Evolutionary conservation across 1,140 invertebrate species (phyloP).

Genomic region (Doryteuthis pealeii): DNA sequence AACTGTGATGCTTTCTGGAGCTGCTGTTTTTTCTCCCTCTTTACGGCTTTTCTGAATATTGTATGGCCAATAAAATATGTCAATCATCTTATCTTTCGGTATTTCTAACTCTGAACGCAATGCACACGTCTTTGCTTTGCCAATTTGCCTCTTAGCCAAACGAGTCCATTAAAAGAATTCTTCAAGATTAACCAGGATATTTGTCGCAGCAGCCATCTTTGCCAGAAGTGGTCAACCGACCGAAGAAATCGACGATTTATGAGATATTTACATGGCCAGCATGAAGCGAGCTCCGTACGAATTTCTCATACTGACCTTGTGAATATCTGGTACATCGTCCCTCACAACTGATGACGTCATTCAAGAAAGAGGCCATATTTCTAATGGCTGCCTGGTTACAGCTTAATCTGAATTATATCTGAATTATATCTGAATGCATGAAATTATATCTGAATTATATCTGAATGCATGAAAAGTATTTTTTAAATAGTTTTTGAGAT

Average conservation of each 20-base stretch:
- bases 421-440: background rate
- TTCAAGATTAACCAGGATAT: too few relatives aligned
- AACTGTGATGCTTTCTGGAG: too few relatives aligned
- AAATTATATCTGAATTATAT: background rate
- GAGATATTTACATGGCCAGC: slow-evolving; percentile 10
- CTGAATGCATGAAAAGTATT: background rate
- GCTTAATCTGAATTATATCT: background rate
- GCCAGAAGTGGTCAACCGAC: too few relatives aligned
- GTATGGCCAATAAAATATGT: too few relatives aligned
- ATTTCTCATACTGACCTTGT: slow-evolving; percentile 11
- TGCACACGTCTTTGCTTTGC: too few relatives aligned
- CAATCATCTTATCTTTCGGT: too few relatives aligned
- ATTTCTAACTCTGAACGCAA: too few relatives aligned
- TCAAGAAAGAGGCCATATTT: background rate
- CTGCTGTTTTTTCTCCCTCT: too few relatives aligned
- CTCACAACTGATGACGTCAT: background rate
- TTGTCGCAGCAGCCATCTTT: too few relatives aligned
- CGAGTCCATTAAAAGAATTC: too few relatives aligned
- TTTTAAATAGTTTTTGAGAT: background rate
- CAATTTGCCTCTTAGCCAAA: too few relatives aligned
- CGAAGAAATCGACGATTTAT: background rate
- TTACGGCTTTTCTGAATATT: too few relatives aligned
- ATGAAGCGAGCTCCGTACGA: slow-evolving; percentile 1
- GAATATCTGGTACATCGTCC: slow-evolving; percentile 2
- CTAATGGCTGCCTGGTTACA: background rate